phyloP scores from a whole-genome alignment of 2,888 invertebrate species.

The Eumacrocentrus americanus region DNA sequence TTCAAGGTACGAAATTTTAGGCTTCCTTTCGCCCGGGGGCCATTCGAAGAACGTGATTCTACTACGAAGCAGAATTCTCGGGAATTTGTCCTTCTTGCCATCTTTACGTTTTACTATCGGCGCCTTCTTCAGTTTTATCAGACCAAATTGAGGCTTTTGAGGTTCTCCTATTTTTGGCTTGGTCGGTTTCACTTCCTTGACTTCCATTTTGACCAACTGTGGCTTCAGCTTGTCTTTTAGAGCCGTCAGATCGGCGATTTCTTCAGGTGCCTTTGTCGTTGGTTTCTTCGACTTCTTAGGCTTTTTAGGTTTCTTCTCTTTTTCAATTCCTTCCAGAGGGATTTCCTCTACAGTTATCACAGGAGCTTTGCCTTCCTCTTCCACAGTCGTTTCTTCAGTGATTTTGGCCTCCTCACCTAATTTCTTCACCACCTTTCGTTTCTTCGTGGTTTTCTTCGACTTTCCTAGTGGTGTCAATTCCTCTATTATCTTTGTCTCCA shows the following conservation, averaged over 20 bases:
- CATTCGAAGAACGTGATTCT: constrained; percentile 59
- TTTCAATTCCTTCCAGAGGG: constrained; percentile 37
- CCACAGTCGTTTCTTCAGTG: constrained; percentile 47
- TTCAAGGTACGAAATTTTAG: constrained; percentile 56
- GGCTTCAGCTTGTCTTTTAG: constrained; percentile 43
- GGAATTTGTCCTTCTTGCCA: constrained; percentile 54
- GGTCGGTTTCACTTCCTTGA: constrained; percentile 65
- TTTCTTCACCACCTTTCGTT: constrained; percentile 38
- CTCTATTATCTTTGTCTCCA: constrained; percentile 31
- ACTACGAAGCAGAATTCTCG: constrained; percentile 63
- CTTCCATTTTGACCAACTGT: constrained; percentile 65
- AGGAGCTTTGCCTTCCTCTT: constrained; percentile 30
- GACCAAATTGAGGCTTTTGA: constrained; percentile 67
- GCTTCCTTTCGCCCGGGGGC: constrained; percentile 60
- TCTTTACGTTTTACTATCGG: constrained; percentile 52
- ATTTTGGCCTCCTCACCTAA: constrained; percentile 38
- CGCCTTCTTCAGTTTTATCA: constrained; percentile 71
- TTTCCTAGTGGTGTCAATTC: constrained; percentile 43
- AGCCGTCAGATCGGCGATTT: constrained; percentile 39
- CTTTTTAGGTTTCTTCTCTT: constrained; percentile 33
- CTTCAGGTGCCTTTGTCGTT: constrained; percentile 41
- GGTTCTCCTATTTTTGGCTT: constrained; percentile 67
- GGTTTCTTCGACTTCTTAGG: constrained; percentile 33
- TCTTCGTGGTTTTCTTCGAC: constrained; percentile 35
- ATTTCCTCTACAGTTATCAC: constrained; percentile 31